Conservation (phyloP, 2,113 vertebrate genomes). For the Donacobius atricapilla region DNA sequence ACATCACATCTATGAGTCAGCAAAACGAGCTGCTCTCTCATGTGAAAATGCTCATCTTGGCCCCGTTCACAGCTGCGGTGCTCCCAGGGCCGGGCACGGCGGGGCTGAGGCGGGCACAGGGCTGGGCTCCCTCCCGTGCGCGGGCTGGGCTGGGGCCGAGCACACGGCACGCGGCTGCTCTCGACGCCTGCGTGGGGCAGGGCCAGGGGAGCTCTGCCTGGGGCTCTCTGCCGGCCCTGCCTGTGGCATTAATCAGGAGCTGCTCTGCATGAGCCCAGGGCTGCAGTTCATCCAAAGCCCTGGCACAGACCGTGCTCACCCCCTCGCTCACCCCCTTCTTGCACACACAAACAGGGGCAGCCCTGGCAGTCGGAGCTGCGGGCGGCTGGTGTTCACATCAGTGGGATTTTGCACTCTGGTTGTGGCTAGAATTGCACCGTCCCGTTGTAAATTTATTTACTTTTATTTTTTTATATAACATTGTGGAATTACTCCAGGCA, state of each 20-base stretch:
- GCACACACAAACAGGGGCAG: accelerated
- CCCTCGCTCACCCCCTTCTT: background rate
- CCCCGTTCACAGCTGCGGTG: accelerated
- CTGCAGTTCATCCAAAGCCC: background rate
- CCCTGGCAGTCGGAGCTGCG: background rate
- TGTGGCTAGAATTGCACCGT: background rate
- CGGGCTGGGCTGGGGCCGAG: accelerated
- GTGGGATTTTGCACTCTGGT: background rate
- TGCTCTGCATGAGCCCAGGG: background rate
- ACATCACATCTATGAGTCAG: slow-evolving; percentile 19
- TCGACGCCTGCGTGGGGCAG: accelerated
- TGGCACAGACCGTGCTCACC: background rate
- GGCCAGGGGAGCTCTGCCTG: background rate
- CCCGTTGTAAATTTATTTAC: background rate
- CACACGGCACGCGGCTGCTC: background rate
- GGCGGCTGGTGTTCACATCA: background rate
- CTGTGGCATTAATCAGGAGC: background rate
- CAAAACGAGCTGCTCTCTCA: background rate
- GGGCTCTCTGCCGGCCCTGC: accelerated
- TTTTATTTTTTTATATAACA: background rate
- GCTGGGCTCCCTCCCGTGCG: accelerated
- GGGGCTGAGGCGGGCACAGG: background rate
- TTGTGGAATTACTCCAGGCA: slow-evolving; percentile 4
- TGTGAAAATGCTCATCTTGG: background rate
- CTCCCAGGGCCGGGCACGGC: background rate